Percentiles rank a stretch among this genome's conserved stretches.
Conservation (phyloP, 2,888 invertebrate genomes). For the Andricus curvator region DNA sequence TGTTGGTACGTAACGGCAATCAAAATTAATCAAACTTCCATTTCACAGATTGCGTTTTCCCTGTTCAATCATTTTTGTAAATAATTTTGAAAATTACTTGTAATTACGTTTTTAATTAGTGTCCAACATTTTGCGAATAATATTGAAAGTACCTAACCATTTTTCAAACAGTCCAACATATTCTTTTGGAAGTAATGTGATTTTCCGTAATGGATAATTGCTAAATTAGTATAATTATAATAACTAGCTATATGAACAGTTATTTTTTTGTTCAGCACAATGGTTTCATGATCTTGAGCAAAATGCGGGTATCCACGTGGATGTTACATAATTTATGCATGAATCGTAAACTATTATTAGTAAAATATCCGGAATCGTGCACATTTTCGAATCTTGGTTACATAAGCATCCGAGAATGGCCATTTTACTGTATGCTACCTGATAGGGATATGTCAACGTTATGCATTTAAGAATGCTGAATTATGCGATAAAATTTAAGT, state of each 20-base stretch:
- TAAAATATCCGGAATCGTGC: background rate
- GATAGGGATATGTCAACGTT: too few species aligned
- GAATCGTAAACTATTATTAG: background rate
- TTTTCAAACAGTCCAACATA: background rate
- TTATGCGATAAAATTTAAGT: too few species aligned
- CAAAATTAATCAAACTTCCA: background rate
- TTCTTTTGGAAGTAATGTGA: background rate
- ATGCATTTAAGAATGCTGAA: too few species aligned
- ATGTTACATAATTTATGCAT: background rate
- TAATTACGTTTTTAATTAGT: too few species aligned
- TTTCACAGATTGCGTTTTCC: background rate
- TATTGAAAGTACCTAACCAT: background rate
- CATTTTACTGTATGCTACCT: background rate
- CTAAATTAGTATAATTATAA: background rate
- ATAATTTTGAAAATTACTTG: background rate
- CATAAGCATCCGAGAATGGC: background rate
- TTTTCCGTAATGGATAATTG: background rate
- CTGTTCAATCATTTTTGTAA: background rate
- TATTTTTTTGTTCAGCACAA: background rate
- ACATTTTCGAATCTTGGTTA: background rate
- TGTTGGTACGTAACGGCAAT: conserved; percentile 84
- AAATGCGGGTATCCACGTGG: background rate
- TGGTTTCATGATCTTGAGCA: background rate
- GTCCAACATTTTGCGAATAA: background rate
- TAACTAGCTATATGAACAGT: background rate